A percentile compares a stretch with the other conserved stretches of the same genome.
Conservation (phyloP, 1,140 invertebrate genomes). For the Gryon sp. region DNA sequence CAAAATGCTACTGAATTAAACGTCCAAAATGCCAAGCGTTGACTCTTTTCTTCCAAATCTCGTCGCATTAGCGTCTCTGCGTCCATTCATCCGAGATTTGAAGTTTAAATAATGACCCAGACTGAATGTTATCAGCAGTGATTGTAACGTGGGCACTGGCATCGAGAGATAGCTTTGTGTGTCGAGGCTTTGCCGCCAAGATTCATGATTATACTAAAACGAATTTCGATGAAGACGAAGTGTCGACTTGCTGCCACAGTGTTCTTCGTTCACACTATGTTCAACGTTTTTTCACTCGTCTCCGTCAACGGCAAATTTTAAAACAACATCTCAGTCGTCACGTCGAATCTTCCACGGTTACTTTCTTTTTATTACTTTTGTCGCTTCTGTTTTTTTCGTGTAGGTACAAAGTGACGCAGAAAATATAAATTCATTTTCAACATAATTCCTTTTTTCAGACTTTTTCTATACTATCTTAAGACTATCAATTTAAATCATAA, state of each 20-base stretch:
- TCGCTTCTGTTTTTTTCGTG: background rate
- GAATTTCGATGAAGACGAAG: constrained; percentile 54
- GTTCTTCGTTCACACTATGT: background rate
- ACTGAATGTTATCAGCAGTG: constrained; percentile 63
- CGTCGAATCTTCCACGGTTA: background rate
- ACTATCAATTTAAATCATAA: too few relatives aligned
- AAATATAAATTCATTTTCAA: too few relatives aligned
- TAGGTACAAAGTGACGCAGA: too few relatives aligned
- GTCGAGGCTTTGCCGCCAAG: constrained; percentile 28
- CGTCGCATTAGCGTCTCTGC: constrained; percentile 47
- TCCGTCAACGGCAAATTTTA: constrained; percentile 17
- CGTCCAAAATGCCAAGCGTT: background rate
- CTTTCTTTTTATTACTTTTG: background rate
- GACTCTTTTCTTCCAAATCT: constrained; percentile 44
- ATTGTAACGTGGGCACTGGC: constrained; percentile 59
- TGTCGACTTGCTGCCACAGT: background rate
- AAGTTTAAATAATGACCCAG: constrained; percentile 64
- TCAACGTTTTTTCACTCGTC: background rate
- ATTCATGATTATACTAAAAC: constrained; percentile 53
- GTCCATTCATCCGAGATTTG: constrained; percentile 48
- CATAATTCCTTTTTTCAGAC: too few relatives aligned
- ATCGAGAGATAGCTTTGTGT: constrained; percentile 61
- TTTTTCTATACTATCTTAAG: too few relatives aligned
- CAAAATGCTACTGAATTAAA: constrained; percentile 42
- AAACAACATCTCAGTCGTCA: constrained; percentile 28